Percentiles rank a stretch among this genome's conserved stretches.
These are phyloP conservation scores for Coregonus suidteri DNA, from an alignment of 2,797 vertebrate species.

Conservation along the genomic window DNA sequence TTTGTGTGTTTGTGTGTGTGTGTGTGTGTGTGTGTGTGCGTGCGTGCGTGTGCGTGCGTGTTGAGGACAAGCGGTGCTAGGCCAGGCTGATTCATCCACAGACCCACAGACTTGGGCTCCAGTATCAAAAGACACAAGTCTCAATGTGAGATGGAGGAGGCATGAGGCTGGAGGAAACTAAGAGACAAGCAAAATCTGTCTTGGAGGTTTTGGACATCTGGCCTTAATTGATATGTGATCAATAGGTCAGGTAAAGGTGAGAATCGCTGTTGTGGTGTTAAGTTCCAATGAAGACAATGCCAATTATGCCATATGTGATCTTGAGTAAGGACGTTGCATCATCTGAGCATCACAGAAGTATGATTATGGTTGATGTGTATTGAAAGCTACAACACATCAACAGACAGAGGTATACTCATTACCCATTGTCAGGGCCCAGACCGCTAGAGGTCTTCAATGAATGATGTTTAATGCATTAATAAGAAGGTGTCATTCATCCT, in stretches of 20 bases:
- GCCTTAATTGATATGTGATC: neutral
- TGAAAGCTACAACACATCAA: neutral
- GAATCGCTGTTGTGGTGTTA: neutral
- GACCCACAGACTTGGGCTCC: too few species aligned
- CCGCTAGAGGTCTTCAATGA: conserved; percentile 4
- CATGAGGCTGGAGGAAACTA: too few species aligned
- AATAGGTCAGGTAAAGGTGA: neutral
- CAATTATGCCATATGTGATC: neutral
- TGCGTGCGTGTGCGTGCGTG: neutral
- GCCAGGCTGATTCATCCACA: too few species aligned
- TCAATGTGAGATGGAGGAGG: too few species aligned
- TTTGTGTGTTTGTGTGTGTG: neutral
- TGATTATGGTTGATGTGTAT: neutral
- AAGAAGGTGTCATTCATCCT: conserved; percentile 14
- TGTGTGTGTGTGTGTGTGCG: conserved; percentile 3
- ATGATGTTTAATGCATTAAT: conserved; percentile 29
- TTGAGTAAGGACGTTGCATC: neutral
- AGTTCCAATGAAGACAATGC: neutral
- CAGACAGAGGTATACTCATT: too few species aligned
- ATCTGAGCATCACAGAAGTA: neutral
- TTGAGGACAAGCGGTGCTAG: neutral
- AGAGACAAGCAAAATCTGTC: neutral
- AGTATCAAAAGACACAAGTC: too few species aligned
- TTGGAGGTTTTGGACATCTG: too few species aligned
- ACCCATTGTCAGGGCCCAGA: conserved; percentile 7